Evolutionary conservation across 1,140 invertebrate genomes (phyloP).

Genomic region (Drosophila arizonae): DNA sequence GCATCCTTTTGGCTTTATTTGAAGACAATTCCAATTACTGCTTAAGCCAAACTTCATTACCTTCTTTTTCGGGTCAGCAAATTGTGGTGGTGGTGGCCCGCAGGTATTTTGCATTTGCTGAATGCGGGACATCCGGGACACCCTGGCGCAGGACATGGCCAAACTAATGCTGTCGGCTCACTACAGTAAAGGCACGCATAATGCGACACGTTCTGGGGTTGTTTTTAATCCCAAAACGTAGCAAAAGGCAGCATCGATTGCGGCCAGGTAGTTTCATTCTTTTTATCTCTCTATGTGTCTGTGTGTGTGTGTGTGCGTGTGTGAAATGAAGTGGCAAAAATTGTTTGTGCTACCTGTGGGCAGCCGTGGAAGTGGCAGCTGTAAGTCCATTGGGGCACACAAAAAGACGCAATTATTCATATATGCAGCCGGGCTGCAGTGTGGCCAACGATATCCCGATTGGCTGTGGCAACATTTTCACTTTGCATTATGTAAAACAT

Average conservation of each 20-base stretch:
- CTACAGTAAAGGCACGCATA: constrained; percentile 49
- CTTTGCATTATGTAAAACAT: constrained; percentile 80
- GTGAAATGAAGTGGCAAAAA: constrained; percentile 79
- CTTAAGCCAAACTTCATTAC: constrained; percentile 7
- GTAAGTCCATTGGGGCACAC: constrained; percentile 29
- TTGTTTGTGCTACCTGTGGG: constrained; percentile 69
- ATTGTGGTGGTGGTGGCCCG: neutral
- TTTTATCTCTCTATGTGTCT: too few species aligned
- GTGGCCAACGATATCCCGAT: constrained; percentile 14
- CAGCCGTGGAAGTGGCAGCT: constrained; percentile 28
- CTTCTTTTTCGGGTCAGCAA: constrained; percentile 1
- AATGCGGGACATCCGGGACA: constrained; percentile 8
- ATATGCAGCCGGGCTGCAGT: constrained; percentile 61
- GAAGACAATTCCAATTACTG: constrained; percentile 3
- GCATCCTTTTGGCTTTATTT: neutral
- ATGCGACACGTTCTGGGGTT: constrained; percentile 76
- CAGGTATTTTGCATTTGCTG: constrained; percentile 65
- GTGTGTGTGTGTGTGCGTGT: neutral
- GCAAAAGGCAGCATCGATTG: constrained; percentile 35
- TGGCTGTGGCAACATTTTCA: constrained; percentile 55
- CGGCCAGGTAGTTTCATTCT: constrained; percentile 31
- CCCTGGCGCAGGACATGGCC: constrained; percentile 13
- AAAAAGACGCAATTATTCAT: constrained; percentile 76
- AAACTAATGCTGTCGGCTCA: constrained; percentile 31
- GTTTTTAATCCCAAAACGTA: constrained; percentile 75